A percentile compares a stretch with the other conserved stretches of the same genome.
Evolutionary conservation across 2,113 vertebrate species (phyloP).

Genomic region (Eptatretus burgeri): DNA sequence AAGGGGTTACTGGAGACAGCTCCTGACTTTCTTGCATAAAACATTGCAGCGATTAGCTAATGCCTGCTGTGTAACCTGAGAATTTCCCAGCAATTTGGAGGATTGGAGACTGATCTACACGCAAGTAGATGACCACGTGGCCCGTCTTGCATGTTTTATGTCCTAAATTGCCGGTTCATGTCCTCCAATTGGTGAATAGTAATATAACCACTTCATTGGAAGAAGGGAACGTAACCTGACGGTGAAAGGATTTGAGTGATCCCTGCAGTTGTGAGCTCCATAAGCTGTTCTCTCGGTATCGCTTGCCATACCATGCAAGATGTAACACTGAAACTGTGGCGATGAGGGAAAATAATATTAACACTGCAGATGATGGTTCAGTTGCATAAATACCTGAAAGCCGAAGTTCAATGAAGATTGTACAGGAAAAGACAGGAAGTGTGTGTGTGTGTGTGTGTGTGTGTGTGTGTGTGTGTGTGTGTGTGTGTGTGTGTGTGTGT

Average conservation of each 20-base stretch:
- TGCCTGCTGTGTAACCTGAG: too few species aligned
- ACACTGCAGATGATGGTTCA: background rate
- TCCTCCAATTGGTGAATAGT: too few species aligned
- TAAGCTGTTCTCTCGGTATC: background rate
- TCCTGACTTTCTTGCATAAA: too few species aligned
- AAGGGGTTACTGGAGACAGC: too few species aligned
- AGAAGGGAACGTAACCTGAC: too few species aligned
- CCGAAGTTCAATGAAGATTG: background rate
- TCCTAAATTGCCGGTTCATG: too few species aligned
- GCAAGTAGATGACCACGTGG: too few species aligned
- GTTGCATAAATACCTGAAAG: background rate
- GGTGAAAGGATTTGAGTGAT: background rate
- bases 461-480: constrained; percentile 1
- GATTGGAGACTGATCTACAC: too few species aligned
- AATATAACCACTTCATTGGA: too few species aligned
- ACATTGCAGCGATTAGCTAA: too few species aligned
- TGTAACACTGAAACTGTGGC: background rate
- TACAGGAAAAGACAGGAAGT: background rate
- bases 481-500: constrained; percentile 1
- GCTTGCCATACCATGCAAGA: background rate
- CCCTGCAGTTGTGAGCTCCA: background rate
- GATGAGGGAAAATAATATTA: background rate
- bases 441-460: background rate
- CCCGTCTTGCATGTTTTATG: too few species aligned
- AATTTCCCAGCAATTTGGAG: too few species aligned